Base-by-base conservation (phyloP, 2,888 invertebrate genomes). In the Drosophila tripunctata region DNA sequence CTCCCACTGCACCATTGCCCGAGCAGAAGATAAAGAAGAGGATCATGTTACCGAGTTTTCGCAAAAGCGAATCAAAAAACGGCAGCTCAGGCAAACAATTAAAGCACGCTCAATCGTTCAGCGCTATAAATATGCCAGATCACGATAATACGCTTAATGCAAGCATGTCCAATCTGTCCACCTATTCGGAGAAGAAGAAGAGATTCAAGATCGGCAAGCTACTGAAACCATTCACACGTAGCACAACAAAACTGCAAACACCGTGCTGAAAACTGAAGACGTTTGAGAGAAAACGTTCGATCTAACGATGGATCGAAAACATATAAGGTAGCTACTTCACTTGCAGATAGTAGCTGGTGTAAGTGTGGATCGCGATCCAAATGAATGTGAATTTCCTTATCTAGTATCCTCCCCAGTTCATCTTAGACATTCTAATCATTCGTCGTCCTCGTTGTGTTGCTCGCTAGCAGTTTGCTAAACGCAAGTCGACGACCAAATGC, bases 201-300 rank as follows among this genome's bases (percentile, higher is more conserved):
- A 77, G 87, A 47, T 78, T 80, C 21, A 81, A 87, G 40, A 78
- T 84, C 73, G 77, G 79, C 19, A 89, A 83, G 67, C 61, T 87
- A 36, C 61, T 89, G 2, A 88, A 81, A 60, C 85, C 83, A 33
- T 88, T 89, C 43, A 84, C 80, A 33, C 87, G 89, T 15, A 88
- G 88, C 65, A 82, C 69, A 51, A 77, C 63, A 44, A 88, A 88
- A 41, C 54, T 88, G 14, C 82, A 87, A 40, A 80, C 81, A 17
- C 68, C 79, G 6, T 74, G 79, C 40, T 83, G 75, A 80, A n/a
- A 21, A 4, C 10, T 31, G 19, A n/a, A 24, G 36, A 6, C 17
- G 5, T 7, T 24, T 22, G 8, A 43, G 10, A 15, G 4, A 4
- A n/a, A 30, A n/a, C 57, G n/a, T n/a, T n/a, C 14, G 22, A 14